Conservation (phyloP, 2,888 invertebrate genomes). For the Patella pellucida region DNA sequence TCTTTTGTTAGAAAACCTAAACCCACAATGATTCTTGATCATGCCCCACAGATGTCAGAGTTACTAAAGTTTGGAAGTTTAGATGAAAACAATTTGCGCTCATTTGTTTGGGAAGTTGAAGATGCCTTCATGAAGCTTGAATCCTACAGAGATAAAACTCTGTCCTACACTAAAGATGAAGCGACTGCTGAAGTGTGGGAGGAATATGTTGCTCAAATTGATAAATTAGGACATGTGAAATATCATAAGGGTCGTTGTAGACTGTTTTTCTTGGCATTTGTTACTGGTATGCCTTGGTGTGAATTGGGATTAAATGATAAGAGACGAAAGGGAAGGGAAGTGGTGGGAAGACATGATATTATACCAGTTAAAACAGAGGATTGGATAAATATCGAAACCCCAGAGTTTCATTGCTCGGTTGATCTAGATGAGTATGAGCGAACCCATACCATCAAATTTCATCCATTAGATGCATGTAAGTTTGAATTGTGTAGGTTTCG, state of each 20-base stretch:
- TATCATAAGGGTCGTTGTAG: conserved; percentile 92
- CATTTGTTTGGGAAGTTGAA: conserved; percentile 91
- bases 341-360: conserved; percentile 98
- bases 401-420: conserved; percentile 95
- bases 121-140: conserved; percentile 80
- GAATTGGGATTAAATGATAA: conserved; percentile 98
- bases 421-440: conserved; percentile 89
- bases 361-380: conserved; percentile 94
- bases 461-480: conserved; percentile 97
- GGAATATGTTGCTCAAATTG: conserved; percentile 69
- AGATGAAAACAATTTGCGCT: conserved; percentile 89
- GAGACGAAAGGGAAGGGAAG: conserved; percentile 97
- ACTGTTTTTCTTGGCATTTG: conserved; percentile 94
- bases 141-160: conserved; percentile 63
- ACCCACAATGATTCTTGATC: conserved; percentile 81
- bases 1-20: conserved; percentile 70
- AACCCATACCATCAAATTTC: conserved; percentile 70
- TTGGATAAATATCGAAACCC: conserved; percentile 96
- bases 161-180: conserved; percentile 70
- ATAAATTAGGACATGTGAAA: conserved; percentile 64
- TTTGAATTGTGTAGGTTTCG: conserved; percentile 97
- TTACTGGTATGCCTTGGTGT: conserved; percentile 92
- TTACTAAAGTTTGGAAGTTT: conserved; percentile 95
- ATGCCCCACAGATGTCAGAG: conserved; percentile 94
- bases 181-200: conserved; percentile 69